Evolutionary conservation across 2,113 vertebrate genomes (phyloP).

Genomic region (Varanus salvator): DNA sequence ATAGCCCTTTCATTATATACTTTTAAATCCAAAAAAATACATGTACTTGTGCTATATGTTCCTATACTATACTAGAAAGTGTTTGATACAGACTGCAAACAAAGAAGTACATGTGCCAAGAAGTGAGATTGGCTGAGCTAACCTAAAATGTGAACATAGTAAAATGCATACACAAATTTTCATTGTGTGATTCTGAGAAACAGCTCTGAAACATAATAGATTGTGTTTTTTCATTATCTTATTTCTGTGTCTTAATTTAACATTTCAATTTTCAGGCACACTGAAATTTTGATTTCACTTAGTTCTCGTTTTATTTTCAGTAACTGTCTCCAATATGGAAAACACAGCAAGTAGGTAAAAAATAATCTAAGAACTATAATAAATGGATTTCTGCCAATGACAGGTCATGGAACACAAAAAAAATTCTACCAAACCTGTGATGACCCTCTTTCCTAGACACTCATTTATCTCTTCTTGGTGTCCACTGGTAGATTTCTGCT

Average conservation of each 20-base stretch:
- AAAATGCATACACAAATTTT: background rate
- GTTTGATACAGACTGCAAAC: background rate
- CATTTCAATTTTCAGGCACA: slow-evolving; percentile 64
- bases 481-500: slow-evolving; percentile 95
- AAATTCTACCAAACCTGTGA: slow-evolving; percentile 85
- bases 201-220: background rate
- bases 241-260: slow-evolving; percentile 43
- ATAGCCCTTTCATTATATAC: background rate
- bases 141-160: background rate
- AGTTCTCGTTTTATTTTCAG: slow-evolving; percentile 80
- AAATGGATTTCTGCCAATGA: slow-evolving; percentile 89
- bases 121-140: background rate
- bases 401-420: slow-evolving; percentile 85
- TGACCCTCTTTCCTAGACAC: slow-evolving; percentile 95
- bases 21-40: background rate
- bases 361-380: slow-evolving; percentile 90
- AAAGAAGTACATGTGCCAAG: background rate
- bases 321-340: slow-evolving; percentile 83
- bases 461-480: slow-evolving; percentile 99
- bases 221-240: background rate
- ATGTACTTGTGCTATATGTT: background rate
- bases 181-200: background rate
- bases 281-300: slow-evolving; percentile 77
- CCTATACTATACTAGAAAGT: background rate
- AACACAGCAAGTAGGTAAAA: slow-evolving; percentile 87